Evolutionary conservation across 2,888 invertebrate genomes (phyloP).

Genomic region (Folsomia candida): DNA sequence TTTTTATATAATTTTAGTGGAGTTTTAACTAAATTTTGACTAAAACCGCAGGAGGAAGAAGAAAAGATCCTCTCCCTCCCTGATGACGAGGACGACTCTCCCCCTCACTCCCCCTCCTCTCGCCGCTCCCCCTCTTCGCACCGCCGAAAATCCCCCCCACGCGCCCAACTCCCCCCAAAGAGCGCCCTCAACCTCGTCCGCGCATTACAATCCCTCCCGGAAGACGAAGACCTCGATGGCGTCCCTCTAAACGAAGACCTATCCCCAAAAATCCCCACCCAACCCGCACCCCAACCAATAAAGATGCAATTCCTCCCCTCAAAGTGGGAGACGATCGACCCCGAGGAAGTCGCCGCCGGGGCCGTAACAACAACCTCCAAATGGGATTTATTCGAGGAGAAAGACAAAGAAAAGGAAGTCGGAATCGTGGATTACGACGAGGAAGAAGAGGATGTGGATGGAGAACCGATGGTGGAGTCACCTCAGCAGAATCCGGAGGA

Average conservation of each 20-base stretch:
- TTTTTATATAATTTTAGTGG: neutral
- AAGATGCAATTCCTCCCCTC: conserved; percentile 81
- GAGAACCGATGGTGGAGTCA: conserved; percentile 52
- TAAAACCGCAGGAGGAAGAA: conserved; percentile 34
- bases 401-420: conserved; percentile 7
- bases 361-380: conserved; percentile 79
- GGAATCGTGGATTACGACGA: conserved; percentile 52
- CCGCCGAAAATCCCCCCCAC: conserved; percentile 42
- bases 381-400: conserved; percentile 74
- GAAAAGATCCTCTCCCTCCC: conserved; percentile 43
- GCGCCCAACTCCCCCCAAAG: conserved; percentile 47
- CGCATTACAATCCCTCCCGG: conserved; percentile 49
- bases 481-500: neutral
- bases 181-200: conserved; percentile 46
- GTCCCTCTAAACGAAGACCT: conserved; percentile 53
- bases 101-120: conserved; percentile 18
- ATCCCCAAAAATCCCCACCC: conserved; percentile 15
- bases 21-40: neutral
- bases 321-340: conserved; percentile 95
- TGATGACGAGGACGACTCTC: conserved; percentile 54
- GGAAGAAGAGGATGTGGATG: conserved; percentile 56
- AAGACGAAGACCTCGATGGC: conserved; percentile 58
- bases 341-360: conserved; percentile 74
- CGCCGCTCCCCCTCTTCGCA: too few species aligned
- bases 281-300: conserved; percentile 37